Conservation (phyloP, 2,113 vertebrate species). For the Emydocephalus ijimae region DNA sequence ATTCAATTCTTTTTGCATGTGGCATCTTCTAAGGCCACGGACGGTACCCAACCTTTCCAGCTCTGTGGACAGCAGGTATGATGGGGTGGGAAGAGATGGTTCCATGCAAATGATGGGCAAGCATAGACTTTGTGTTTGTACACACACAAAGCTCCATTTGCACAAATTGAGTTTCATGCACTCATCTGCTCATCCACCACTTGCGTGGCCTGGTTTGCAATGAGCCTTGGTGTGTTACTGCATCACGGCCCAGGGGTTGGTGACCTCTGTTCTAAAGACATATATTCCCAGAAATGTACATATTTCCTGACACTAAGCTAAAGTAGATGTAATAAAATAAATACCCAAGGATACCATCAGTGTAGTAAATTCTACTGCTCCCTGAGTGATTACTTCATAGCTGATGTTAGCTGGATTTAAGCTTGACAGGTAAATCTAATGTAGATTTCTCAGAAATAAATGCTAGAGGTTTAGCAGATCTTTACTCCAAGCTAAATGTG, state of each 20-base stretch:
- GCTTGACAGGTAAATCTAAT: neutral
- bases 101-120: neutral
- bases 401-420: neutral
- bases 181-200: neutral
- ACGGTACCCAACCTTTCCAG: neutral
- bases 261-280: neutral
- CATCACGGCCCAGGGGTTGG: neutral
- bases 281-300: neutral
- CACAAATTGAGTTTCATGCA: neutral
- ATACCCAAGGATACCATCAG: neutral
- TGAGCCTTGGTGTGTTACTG: neutral
- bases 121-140: neutral
- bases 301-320: neutral
- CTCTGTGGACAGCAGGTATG: neutral
- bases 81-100: neutral
- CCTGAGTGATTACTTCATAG: neutral
- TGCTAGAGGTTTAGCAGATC: neutral
- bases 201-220: neutral
- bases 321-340: neutral
- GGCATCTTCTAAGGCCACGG: neutral
- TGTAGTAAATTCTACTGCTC: neutral
- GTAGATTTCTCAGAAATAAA: neutral
- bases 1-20: neutral
- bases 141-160: neutral
- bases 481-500: neutral